Conservation (phyloP, 2,888 invertebrate genomes). For the Eilema griseolum region DNA sequence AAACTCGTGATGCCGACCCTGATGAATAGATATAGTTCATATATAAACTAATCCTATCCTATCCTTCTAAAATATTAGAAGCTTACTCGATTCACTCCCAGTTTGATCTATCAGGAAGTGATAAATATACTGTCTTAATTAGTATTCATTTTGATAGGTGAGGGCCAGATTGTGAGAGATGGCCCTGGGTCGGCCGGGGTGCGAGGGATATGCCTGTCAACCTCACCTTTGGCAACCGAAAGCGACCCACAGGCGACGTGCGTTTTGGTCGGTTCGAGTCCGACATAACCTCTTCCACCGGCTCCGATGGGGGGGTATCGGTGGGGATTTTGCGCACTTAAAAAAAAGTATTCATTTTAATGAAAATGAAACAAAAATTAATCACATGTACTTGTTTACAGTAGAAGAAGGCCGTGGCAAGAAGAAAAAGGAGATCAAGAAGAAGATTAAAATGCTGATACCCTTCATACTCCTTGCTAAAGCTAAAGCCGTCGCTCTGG, state of each 20-base stretch:
- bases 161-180: too few relatives aligned
- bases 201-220: too few relatives aligned
- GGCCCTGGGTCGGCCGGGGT: too few relatives aligned
- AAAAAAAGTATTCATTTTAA: neutral
- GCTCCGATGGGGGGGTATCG: too few relatives aligned
- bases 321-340: too few relatives aligned
- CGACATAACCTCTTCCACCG: too few relatives aligned
- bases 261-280: too few relatives aligned
- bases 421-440: constrained; percentile 90
- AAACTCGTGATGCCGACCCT: too few relatives aligned
- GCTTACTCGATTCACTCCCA: neutral
- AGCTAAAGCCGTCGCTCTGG: constrained; percentile 89
- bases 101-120: neutral
- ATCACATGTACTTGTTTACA: constrained; percentile 60
- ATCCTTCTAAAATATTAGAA: neutral
- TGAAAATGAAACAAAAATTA: neutral
- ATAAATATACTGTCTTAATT: neutral
- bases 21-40: too few relatives aligned
- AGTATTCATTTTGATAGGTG: neutral
- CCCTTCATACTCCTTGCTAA: constrained; percentile 88
- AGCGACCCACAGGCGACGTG: too few relatives aligned
- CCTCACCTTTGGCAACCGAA: too few relatives aligned
- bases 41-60: too few relatives aligned
- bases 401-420: constrained; percentile 88
- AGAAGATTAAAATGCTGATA: constrained; percentile 78